phyloP scores from a whole-genome alignment of 30 jellyfish, hydroid and myxozoan genomes.

The Aurelia aurita complex sp. Pacific region DNA sequence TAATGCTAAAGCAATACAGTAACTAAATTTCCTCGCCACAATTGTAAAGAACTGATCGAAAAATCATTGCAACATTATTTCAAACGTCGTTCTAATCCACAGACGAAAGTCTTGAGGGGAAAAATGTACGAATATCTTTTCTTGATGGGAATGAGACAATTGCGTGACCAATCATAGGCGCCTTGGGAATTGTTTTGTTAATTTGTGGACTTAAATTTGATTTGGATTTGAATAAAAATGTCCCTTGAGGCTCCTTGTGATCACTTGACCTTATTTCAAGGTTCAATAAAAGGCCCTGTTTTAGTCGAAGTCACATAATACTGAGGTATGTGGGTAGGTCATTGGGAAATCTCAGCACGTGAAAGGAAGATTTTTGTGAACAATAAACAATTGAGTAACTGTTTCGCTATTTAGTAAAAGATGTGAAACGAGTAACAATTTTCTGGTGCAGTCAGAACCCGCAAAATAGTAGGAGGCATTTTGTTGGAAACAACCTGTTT shows the following conservation, averaged over 20 bases:
- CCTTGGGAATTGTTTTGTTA: not conserved
- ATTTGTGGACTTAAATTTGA: not conserved
- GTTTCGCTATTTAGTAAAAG: no score
- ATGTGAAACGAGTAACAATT: no score
- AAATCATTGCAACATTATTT: not conserved
- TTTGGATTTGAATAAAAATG: not conserved
- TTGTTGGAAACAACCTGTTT: no score
- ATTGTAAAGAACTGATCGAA: not conserved
- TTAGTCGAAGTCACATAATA: no score
- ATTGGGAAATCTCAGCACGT: no score
- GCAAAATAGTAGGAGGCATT: no score
- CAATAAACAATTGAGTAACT: no score
- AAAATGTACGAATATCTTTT: not conserved
- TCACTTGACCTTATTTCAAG: not conserved
- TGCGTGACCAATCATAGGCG: slow-evolving; percentile 4
- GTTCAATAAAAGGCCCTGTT: not conserved
- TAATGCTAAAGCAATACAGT: no score
- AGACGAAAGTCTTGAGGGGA: not conserved
- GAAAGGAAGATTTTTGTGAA: no score
- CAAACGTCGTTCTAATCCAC: not conserved
- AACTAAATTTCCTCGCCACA: no score
- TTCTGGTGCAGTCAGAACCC: no score
- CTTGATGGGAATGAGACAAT: not conserved
- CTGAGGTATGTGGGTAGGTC: no score
- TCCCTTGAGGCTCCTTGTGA: not conserved